phyloP scores from a whole-genome alignment of 2,797 vertebrate species.

The Gobionotothen gibberifrons region DNA sequence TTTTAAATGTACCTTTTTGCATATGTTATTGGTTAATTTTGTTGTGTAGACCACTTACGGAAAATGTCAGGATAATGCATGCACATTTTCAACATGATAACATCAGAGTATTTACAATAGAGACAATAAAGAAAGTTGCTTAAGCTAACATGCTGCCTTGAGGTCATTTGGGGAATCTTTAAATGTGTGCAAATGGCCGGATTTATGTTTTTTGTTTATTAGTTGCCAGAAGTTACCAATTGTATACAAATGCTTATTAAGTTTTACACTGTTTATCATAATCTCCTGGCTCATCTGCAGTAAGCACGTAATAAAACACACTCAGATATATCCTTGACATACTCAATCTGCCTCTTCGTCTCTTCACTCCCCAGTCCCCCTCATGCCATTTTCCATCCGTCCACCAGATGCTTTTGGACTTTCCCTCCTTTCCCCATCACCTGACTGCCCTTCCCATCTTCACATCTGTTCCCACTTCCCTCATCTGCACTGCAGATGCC shows the following conservation, averaged over 20 bases:
- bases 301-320: neutral
- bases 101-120: neutral
- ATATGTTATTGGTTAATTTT: neutral
- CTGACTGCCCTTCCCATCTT: neutral
- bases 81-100: neutral
- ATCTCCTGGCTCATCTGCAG: neutral
- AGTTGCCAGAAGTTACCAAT: neutral
- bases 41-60: neutral
- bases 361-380: neutral
- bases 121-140: neutral
- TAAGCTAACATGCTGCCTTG: neutral
- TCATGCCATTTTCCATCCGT: constrained; percentile 3
- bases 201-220: neutral
- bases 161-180: neutral
- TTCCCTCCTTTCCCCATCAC: neutral
- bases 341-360: neutral
- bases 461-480: constrained; percentile 16
- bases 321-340: neutral
- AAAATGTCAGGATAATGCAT: neutral
- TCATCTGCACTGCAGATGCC: constrained; percentile 1
- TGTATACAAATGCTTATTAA: neutral
- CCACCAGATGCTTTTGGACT: constrained; percentile 5
- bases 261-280: neutral
- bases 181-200: neutral
- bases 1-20: neutral